Conservation (phyloP, 2,113 vertebrate genomes). For the Clarias gariepinus region DNA sequence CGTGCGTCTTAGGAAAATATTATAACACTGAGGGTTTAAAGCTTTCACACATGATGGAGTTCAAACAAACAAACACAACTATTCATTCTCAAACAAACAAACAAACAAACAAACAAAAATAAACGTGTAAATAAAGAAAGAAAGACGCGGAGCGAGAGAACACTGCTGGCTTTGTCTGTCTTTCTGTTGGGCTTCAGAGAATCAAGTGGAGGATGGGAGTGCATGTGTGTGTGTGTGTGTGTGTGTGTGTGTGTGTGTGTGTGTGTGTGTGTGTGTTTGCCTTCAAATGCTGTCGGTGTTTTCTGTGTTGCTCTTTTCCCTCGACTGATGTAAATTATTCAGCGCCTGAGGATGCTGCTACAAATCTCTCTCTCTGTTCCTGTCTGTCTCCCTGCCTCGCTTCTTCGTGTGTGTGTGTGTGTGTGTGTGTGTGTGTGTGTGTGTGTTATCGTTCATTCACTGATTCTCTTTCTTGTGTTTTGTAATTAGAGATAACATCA, state of each 20-base stretch:
- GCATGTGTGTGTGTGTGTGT: constrained; percentile 26
- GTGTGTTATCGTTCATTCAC: background rate
- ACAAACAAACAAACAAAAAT: no score
- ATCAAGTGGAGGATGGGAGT: constrained; percentile 37
- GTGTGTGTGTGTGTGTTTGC: constrained; percentile 10
- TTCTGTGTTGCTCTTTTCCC: constrained; percentile 74
- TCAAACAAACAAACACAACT: background rate
- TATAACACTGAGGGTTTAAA: background rate
- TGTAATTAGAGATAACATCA: constrained; percentile 7
- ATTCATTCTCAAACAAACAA: background rate
- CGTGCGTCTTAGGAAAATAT: background rate
- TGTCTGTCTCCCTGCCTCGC: constrained; percentile 54
- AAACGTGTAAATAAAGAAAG: background rate
- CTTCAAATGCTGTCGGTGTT: constrained; percentile 74
- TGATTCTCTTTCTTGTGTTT: background rate
- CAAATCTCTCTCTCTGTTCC: constrained; percentile 54
- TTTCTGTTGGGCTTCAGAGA: background rate
- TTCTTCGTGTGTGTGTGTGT: constrained; percentile 54
- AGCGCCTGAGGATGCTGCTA: constrained; percentile 67
- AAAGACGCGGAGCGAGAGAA: background rate
- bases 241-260: constrained; percentile 10
- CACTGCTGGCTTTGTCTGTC: background rate
- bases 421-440: background rate
- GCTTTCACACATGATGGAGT: background rate
- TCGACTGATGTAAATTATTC: constrained; percentile 75